These are phyloP conservation scores for Drosophila azteca DNA, from an alignment of 1,140 invertebrate genomes.

Conservation along the genomic window DNA sequence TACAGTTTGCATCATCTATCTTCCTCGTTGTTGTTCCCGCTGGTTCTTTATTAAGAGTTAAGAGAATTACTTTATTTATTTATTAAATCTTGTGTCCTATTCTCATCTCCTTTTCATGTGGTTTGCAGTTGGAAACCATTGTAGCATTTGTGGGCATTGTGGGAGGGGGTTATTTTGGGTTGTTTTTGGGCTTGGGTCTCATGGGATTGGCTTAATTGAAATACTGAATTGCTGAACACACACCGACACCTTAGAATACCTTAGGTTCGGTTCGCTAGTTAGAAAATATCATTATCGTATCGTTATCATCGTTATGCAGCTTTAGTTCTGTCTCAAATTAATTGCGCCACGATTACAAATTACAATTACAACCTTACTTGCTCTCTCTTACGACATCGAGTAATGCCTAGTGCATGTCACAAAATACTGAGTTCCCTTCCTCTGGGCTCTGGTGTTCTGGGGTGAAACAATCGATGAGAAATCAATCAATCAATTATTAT, in stretches of 20 bases:
- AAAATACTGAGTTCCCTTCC: constrained; percentile 29
- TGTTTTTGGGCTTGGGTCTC: not conserved
- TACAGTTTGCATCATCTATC: constrained; percentile 56
- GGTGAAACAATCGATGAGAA: constrained; percentile 1
- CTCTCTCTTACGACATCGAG: constrained; percentile 6
- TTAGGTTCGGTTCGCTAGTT: constrained; percentile 37
- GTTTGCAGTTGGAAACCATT: constrained; percentile 56
- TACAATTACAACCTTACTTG: constrained; percentile 39
- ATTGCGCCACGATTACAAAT: constrained; percentile 50
- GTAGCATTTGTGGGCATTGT: constrained; percentile 29
- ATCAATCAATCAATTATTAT: constrained; percentile 15
- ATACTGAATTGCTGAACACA: constrained; percentile 80
- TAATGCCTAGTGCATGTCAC: constrained; percentile 40
- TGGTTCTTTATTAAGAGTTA: constrained; percentile 63
- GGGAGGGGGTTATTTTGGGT: not conserved
- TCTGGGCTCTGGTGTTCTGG: too few relatives aligned
- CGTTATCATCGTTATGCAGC: not conserved
- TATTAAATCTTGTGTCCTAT: constrained; percentile 31
- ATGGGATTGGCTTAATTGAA: constrained; percentile 73
- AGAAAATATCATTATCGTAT: constrained; percentile 30
- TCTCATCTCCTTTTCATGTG: constrained; percentile 31
- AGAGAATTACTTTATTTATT: constrained; percentile 48
- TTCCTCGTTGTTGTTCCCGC: constrained; percentile 83
- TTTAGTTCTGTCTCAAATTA: constrained; percentile 34
- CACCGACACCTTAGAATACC: constrained; percentile 54